These are phyloP conservation scores for Stegodyphus dumicola DNA, from an alignment of 1,140 invertebrate genomes.

Conservation along the genomic window DNA sequence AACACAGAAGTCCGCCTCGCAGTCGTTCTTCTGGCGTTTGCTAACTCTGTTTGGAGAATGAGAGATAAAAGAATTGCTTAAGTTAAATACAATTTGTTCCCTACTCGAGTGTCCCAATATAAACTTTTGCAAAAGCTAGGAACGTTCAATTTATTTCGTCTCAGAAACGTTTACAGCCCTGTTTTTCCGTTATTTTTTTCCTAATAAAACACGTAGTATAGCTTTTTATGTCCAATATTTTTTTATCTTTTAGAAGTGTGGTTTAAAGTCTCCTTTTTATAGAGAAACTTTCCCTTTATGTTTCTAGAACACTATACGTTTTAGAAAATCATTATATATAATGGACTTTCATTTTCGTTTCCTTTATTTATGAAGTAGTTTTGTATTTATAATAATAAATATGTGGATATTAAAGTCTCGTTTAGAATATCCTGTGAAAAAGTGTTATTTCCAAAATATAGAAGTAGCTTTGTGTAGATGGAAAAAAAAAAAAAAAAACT, in stretches of 20 bases:
- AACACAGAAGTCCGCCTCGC: slow-evolving; percentile 9
- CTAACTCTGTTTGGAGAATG: slow-evolving; percentile 24
- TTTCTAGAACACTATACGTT: too few relatives aligned
- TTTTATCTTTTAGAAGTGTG: too few relatives aligned
- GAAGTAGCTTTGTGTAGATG: too few relatives aligned
- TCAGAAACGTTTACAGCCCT: neutral
- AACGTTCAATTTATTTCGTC: slow-evolving; percentile 45
- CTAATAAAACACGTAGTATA: too few relatives aligned
- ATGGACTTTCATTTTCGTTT: too few relatives aligned
- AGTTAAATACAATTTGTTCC: slow-evolving; percentile 51
- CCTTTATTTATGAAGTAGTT: neutral
- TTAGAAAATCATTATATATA: too few relatives aligned
- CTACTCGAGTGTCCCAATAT: slow-evolving; percentile 11
- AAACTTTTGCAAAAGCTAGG: slow-evolving; percentile 23
- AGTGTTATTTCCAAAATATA: too few relatives aligned
- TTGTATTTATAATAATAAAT: neutral
- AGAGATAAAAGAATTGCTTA: slow-evolving; percentile 49
- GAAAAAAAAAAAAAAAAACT: too few relatives aligned
- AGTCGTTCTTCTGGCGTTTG: neutral
- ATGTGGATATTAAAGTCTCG: neutral
- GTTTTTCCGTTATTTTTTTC: neutral
- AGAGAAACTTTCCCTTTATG: too few relatives aligned
- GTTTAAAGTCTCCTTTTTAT: too few relatives aligned
- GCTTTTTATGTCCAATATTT: too few relatives aligned
- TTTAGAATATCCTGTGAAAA: too few relatives aligned